Percentiles rank a stretch among this genome's conserved stretches.
These are phyloP conservation scores for Pristionchus japonicus DNA, from an alignment of 2,888 invertebrate species.

Conservation along the genomic window DNA sequence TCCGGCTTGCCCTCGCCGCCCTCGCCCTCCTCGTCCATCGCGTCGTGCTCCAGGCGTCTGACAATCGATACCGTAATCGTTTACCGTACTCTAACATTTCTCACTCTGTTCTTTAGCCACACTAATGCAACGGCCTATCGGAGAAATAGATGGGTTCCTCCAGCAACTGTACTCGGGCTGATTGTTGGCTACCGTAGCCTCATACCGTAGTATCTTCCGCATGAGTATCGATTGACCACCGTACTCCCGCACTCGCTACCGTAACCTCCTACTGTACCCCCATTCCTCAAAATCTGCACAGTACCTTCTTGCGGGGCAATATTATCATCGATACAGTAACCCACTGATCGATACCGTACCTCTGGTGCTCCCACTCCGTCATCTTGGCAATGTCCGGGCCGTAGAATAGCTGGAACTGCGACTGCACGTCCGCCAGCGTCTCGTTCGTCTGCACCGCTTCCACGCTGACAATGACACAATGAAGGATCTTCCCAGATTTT, in stretches of 20 bases:
- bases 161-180: no score
- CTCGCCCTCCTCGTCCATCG: slow-evolving; percentile 48
- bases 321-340: not conserved
- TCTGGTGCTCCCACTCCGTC: slow-evolving; percentile 66
- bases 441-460: slow-evolving; percentile 87
- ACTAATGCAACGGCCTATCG: no score
- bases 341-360: slow-evolving; percentile 31
- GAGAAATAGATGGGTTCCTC: no score
- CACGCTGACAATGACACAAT: slow-evolving; percentile 77
- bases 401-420: slow-evolving; percentile 91
- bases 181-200: no score
- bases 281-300: not conserved
- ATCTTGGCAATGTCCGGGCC: slow-evolving; percentile 80
- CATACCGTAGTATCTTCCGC: not conserved
- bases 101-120: no score
- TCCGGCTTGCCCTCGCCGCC: not conserved
- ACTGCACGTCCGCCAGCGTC: slow-evolving; percentile 92
- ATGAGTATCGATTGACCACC: not conserved
- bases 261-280: not conserved
- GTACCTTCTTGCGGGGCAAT: not conserved
- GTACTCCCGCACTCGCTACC: not conserved
- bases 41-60: slow-evolving; percentile 7
- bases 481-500: no score
- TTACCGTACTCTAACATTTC: not conserved
- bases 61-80: slow-evolving; percentile 36